phyloP scores from a whole-genome alignment of 2,797 vertebrate species.

The Lagodon rhomboides region DNA sequence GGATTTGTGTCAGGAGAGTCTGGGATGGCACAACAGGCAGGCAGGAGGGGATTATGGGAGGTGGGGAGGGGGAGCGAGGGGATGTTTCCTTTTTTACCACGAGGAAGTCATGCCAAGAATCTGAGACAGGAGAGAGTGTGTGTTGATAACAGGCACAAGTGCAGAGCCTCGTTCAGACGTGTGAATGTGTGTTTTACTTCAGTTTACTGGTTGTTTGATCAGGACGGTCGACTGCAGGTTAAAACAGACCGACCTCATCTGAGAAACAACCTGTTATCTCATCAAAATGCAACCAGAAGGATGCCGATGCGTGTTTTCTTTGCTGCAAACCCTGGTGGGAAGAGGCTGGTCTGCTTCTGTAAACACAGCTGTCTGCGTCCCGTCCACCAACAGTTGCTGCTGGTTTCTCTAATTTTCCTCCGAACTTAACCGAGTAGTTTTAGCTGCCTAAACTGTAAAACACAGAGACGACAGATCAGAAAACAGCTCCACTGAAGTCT shows the following conservation, averaged over 20 bases:
- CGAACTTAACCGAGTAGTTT: background rate
- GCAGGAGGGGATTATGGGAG: constrained; percentile 46
- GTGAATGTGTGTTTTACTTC: background rate
- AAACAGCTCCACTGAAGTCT: background rate
- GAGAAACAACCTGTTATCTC: too few species aligned
- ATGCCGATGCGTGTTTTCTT: too few species aligned
- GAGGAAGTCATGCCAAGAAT: constrained; percentile 89
- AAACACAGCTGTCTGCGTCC: constrained; percentile 1
- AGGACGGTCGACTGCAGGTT: background rate
- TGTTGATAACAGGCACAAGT: constrained; percentile 76
- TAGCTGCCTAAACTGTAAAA: constrained; percentile 11
- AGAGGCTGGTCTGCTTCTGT: too few species aligned
- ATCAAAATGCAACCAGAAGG: too few species aligned
- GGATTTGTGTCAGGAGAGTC: constrained; percentile 37
- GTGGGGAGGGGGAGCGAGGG: constrained; percentile 1
- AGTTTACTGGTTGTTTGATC: background rate
- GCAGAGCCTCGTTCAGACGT: constrained; percentile 50
- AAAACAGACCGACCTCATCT: too few species aligned
- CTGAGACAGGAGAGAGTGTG: constrained; percentile 68
- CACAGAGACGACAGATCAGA: background rate
- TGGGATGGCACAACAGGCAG: constrained; percentile 44
- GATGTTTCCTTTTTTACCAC: constrained; percentile 75
- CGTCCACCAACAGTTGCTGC: background rate
- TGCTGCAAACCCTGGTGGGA: too few species aligned
- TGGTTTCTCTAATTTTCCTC: background rate